phyloP scores from a whole-genome alignment of 2,113 vertebrate species.

The Hipposideros armiger region DNA sequence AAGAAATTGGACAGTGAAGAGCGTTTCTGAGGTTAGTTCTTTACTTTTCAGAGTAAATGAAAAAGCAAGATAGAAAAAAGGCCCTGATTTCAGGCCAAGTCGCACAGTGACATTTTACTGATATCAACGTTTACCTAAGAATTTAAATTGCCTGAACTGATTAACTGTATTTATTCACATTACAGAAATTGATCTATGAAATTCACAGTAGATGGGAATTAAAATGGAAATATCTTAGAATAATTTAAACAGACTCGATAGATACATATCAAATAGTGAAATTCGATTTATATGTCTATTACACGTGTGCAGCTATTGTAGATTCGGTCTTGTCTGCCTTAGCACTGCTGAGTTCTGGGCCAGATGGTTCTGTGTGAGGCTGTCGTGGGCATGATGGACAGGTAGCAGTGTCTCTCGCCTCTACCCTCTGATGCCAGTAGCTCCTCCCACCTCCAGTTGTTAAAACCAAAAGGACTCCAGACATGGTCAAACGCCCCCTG shows the following conservation, averaged over 20 bases:
- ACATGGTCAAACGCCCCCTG: background rate
- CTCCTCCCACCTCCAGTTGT: accelerated
- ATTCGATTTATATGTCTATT: accelerated
- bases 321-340: accelerated
- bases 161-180: background rate
- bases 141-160: background rate
- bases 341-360: accelerated
- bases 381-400: accelerated
- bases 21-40: background rate
- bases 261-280: background rate
- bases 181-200: background rate
- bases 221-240: background rate
- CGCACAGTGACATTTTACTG: background rate
- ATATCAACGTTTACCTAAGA: background rate
- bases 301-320: accelerated
- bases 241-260: background rate
- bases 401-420: accelerated
- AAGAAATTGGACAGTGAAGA: background rate
- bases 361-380: background rate
- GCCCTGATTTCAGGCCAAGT: background rate
- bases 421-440: background rate
- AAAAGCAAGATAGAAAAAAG: background rate
- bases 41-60: background rate
- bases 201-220: background rate
- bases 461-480: background rate